A percentile compares a stretch with the other conserved stretches of the same genome.
phyloP scores from a whole-genome alignment of 2,888 invertebrate genomes.

The Eupithecia subumbrata region DNA sequence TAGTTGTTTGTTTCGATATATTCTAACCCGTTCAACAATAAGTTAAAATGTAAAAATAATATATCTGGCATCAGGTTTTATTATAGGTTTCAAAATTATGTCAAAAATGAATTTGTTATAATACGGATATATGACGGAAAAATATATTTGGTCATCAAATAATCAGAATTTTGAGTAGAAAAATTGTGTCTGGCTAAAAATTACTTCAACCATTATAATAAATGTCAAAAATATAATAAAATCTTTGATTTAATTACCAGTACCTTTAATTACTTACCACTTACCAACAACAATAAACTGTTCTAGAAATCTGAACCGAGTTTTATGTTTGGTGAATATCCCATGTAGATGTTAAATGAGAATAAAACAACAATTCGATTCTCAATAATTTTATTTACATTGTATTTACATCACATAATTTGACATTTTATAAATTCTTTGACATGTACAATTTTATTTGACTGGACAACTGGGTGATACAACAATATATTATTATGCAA shows the following conservation, averaged over 20 bases:
- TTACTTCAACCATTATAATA: constrained; percentile 32
- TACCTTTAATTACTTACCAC: not conserved
- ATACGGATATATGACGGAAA: not conserved
- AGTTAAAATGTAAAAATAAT: constrained; percentile 31
- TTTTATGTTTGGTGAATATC: not conserved
- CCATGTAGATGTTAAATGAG: not conserved
- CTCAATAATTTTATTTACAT: constrained; percentile 74
- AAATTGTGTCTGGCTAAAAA: constrained; percentile 29
- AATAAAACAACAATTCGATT: constrained; percentile 22
- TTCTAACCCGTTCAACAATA: constrained; percentile 30
- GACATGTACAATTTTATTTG: constrained; percentile 38
- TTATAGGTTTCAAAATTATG: constrained; percentile 9
- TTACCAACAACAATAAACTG: not conserved
- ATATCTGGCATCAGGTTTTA: constrained; percentile 5
- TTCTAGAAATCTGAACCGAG: not conserved
- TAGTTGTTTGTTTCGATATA: constrained; percentile 30
- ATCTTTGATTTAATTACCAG: constrained; percentile 19
- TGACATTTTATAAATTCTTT: constrained; percentile 50
- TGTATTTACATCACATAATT: constrained; percentile 76
- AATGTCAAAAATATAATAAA: constrained; percentile 26
- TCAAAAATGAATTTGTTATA: constrained; percentile 12
- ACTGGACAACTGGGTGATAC: constrained; percentile 50
- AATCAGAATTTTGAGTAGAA: constrained; percentile 30
- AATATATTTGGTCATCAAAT: constrained; percentile 12
- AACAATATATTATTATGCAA: constrained; percentile 43